phyloP scores from a whole-genome alignment of 1,140 invertebrate genomes.

The Hyphantria cunea region DNA sequence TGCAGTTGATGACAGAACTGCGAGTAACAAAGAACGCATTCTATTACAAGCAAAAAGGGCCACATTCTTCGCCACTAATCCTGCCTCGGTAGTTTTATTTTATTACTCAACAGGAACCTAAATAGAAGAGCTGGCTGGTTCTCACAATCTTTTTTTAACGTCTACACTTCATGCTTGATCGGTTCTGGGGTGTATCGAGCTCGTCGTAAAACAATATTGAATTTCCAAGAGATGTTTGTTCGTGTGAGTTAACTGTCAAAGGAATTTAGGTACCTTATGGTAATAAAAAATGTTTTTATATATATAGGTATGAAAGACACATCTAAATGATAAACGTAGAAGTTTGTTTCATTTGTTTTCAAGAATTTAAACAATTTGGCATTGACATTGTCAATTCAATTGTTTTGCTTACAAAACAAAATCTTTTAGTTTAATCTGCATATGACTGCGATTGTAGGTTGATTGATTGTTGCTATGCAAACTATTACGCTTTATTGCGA shows the following conservation, averaged over 20 bases:
- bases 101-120: slow-evolving; percentile 27
- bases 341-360: too few relatives aligned
- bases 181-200: slow-evolving; percentile 6
- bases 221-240: neutral
- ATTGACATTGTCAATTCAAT: too few relatives aligned
- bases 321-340: too few relatives aligned
- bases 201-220: slow-evolving; percentile 11
- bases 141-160: slow-evolving; percentile 23
- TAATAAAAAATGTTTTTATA: too few relatives aligned
- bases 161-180: slow-evolving; percentile 19
- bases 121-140: slow-evolving; percentile 28
- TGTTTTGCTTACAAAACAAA: too few relatives aligned
- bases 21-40: slow-evolving; percentile 5
- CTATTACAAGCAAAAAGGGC: slow-evolving; percentile 36
- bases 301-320: too few relatives aligned
- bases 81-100: slow-evolving; percentile 32
- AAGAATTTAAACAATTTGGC: too few relatives aligned
- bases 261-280: neutral
- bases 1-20: too few relatives aligned
- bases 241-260: neutral
- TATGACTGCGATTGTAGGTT: neutral
- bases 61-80: slow-evolving; percentile 36
- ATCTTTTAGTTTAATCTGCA: neutral
- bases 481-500: too few relatives aligned
- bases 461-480: neutral